Evolutionary conservation across 2,797 vertebrate genomes (phyloP).

Genomic region (Parauchenoglanis punctatus): DNA sequence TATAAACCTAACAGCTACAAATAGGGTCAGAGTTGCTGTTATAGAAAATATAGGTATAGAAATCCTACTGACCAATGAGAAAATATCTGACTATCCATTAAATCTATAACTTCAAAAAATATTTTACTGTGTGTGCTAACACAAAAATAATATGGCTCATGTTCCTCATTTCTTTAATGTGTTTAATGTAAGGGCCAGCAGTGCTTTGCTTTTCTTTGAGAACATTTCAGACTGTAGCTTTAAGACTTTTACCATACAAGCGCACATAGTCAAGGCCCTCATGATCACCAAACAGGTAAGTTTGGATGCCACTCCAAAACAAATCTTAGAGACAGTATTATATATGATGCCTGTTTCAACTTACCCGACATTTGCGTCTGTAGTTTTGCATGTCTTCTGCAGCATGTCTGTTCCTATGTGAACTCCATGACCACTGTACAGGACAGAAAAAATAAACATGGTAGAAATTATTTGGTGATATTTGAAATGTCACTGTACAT

Average conservation of each 20-base stretch:
- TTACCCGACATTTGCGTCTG: constrained; percentile 81
- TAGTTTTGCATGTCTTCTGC: constrained; percentile 83
- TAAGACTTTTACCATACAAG: neutral
- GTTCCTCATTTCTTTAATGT: neutral
- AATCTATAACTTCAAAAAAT: neutral
- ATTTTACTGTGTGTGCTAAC: neutral
- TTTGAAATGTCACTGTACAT: neutral
- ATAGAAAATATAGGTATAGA: neutral
- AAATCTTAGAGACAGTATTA: neutral
- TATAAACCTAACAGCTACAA: neutral
- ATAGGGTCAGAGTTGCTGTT: neutral
- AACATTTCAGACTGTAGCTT: neutral
- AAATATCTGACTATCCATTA: neutral
- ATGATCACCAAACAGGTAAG: neutral
- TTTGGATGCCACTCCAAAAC: neutral
- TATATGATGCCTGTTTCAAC: constrained; percentile 38
- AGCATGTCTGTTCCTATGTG: constrained; percentile 73
- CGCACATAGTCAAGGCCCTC: neutral
- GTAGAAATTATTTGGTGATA: neutral
- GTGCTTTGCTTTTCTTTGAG: neutral
- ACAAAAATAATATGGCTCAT: neutral
- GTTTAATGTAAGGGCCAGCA: neutral
- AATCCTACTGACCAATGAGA: neutral
- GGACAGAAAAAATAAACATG: neutral
- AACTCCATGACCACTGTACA: neutral